Evolutionary conservation across 2,888 invertebrate species (phyloP).

Genomic region (Drosophila antonietae): DNA sequence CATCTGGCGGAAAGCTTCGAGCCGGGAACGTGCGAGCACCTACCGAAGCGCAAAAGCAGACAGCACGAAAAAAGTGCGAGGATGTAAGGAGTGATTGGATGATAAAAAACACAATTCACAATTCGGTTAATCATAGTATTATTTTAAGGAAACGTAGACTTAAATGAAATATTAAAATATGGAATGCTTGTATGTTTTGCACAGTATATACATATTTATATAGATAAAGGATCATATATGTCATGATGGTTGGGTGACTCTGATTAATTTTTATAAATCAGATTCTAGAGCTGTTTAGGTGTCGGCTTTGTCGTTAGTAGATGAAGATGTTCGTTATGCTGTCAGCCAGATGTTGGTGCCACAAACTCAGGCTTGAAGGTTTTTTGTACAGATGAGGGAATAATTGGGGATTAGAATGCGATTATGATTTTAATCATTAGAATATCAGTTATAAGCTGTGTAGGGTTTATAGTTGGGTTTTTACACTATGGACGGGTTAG

Average conservation of each 20-base stretch:
- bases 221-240: not conserved
- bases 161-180: not conserved
- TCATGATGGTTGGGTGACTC: not conserved
- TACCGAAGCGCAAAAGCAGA: conserved; percentile 76
- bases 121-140: conserved; percentile 42
- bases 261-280: not conserved
- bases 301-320: conserved; percentile 5
- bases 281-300: not conserved
- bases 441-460: conserved; percentile 45
- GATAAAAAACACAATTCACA: conserved; percentile 42
- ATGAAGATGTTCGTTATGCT: conserved; percentile 30
- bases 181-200: not conserved
- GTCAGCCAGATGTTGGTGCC: conserved; percentile 43
- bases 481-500: conserved; percentile 29
- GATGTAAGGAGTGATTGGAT: conserved; percentile 30
- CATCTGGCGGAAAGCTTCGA: conserved; percentile 96
- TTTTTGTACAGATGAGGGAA: conserved; percentile 61
- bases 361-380: conserved; percentile 45
- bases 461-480: conserved; percentile 42
- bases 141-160: not conserved
- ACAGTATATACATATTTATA: not conserved
- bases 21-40: conserved; percentile 95
- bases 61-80: conserved; percentile 7
- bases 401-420: conserved; percentile 5
- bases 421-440: conserved; percentile 2